Conservation (phyloP, 2,113 vertebrate genomes). For the Pollimyrus isidori region DNA sequence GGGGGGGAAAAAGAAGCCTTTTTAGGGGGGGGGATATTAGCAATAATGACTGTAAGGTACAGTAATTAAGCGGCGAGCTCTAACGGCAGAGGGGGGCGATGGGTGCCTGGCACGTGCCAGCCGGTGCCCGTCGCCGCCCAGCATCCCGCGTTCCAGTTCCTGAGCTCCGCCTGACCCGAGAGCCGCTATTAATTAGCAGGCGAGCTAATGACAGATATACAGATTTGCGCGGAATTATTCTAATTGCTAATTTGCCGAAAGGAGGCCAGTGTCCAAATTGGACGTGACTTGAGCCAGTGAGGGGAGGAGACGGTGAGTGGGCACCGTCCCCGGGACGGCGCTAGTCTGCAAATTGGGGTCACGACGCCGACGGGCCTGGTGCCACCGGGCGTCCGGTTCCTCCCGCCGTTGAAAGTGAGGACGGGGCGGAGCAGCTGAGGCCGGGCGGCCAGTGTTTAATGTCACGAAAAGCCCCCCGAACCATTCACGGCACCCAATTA, state of each 20-base stretch:
- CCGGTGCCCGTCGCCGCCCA: conserved; percentile 75
- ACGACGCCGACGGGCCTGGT: conserved; percentile 58
- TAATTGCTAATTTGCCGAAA: conserved; percentile 98
- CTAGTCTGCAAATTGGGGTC: conserved; percentile 60
- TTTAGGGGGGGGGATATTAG: conserved; percentile 72
- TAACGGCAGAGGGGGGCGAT: conserved; percentile 72
- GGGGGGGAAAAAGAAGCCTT: conserved; percentile 61
- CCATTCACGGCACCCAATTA: conserved; percentile 32
- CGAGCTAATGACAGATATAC: conserved; percentile 98
- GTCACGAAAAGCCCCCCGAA: conserved; percentile 17
- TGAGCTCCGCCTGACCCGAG: conserved; percentile 84
- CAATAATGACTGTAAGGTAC: conserved; percentile 93
- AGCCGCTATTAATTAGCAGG: conserved; percentile 94
- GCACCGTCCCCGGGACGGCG: conserved; percentile 48
- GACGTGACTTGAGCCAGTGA: conserved; percentile 76
- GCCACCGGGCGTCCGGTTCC: conserved; percentile 52
- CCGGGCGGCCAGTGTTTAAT: conserved; percentile 41
- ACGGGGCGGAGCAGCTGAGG: conserved; percentile 36
- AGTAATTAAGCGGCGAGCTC: conserved; percentile 87
- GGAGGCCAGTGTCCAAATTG: conserved; percentile 88
- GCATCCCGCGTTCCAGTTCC: conserved; percentile 80
- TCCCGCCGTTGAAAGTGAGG: conserved; percentile 43
- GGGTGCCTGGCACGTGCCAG: conserved; percentile 71
- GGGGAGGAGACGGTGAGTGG: conserved; percentile 53
- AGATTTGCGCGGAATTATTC: conserved; percentile 96